phyloP scores from a whole-genome alignment of 2,888 invertebrate genomes.

The Dasysyrphus albostriatus region DNA sequence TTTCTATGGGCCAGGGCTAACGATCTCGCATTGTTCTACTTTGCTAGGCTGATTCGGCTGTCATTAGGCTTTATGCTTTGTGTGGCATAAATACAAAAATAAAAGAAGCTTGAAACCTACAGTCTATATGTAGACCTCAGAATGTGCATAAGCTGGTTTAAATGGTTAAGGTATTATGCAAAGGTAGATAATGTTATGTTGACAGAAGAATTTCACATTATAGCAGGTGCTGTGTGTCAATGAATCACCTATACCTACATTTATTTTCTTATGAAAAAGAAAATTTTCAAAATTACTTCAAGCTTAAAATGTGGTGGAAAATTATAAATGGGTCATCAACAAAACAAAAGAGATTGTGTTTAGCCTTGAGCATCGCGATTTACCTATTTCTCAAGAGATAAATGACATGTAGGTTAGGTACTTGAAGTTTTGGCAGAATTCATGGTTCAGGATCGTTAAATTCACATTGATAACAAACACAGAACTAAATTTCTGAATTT shows the following conservation, averaged over 20 bases:
- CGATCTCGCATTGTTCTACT: conserved; percentile 58
- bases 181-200: not conserved
- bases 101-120: not conserved
- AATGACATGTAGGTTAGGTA: not conserved
- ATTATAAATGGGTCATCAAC: not conserved
- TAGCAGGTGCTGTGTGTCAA: conserved; percentile 1
- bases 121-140: not conserved
- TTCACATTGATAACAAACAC: too few species aligned
- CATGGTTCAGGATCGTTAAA: too few species aligned
- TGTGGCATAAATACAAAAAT: conserved; percentile 38
- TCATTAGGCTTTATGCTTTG: conserved; percentile 43
- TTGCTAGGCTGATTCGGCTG: conserved; percentile 46
- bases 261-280: not conserved
- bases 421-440: too few species aligned
- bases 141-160: conserved; percentile 1
- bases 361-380: not conserved
- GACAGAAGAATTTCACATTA: conserved; percentile 9
- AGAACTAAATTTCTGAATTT: too few species aligned
- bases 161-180: conserved; percentile 13
- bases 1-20: conserved; percentile 43
- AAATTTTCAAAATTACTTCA: not conserved
- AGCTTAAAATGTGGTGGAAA: not conserved
- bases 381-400: not conserved
- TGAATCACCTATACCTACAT: not conserved
- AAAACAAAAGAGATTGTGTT: not conserved